Base-by-base conservation (phyloP, 2,888 invertebrate genomes). In the Cephus spinipes region DNA sequence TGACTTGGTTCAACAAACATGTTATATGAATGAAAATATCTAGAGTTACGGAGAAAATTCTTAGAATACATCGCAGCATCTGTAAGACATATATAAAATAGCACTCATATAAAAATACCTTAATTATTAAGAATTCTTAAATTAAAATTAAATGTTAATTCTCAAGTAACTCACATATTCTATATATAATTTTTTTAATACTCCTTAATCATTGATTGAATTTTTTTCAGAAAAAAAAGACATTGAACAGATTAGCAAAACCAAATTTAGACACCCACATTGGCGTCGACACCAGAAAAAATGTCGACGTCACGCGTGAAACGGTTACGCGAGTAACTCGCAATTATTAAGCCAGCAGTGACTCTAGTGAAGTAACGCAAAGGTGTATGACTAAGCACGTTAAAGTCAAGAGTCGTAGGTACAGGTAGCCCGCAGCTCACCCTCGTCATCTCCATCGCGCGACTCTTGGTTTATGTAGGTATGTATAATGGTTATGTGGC, bases 351-450 rank as follows among this genome's bases (percentile, higher is more conserved):
- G 6, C 15, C 71, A 9, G 33, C 32, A 31, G 12, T 31, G 33
- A 33, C 33, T 33, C 31, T 12, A 69, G 73, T n/a, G 76, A 75
- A 73, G 36, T 71, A 75, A 76, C 33, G 40, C 69, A 36, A 77
- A 40, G 74, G 68, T 31, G 74, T 55, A 74, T 78, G 78, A 78
- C 78, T 75, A 78, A 78, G 78, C 78, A 78, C 73, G 71, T 73
- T 73, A 74, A 77, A 78, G 75, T 76, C 78, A 76, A 78, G 71
- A 32, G 32, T 75, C 78, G 73, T 75, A 78, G 78, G 78, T 78
- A 76, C 74, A 75, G 69, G 71, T 31, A 32, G 33, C 71, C 31
- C 31, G 11, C 32, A 71, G 32, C 71, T 71, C 78, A 78, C 78
- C 77, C 79, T 77, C 75, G 76, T 73, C 76, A 36, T 78, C 80